These are phyloP conservation scores for Phragmatobia fuliginosa DNA, from an alignment of 2,888 invertebrate genomes.

Conservation along the genomic window DNA sequence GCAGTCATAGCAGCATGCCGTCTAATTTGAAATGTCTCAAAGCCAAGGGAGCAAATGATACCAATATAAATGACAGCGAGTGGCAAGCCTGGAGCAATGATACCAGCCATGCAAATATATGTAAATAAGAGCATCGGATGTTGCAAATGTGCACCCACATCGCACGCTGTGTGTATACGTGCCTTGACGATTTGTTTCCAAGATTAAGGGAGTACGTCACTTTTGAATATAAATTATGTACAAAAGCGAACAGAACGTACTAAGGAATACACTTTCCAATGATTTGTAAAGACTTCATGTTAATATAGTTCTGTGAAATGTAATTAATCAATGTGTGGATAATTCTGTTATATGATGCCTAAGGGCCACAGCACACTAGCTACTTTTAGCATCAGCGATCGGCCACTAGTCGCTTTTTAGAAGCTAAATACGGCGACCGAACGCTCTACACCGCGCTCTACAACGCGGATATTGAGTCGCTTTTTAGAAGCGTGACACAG, in stretches of 20 bases:
- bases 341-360: too few relatives aligned
- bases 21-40: constrained; percentile 11
- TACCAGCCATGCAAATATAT: constrained; percentile 55
- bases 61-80: constrained; percentile 11
- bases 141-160: constrained; percentile 22
- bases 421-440: too few relatives aligned
- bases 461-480: too few relatives aligned
- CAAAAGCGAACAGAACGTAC: not conserved
- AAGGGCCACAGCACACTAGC: too few relatives aligned
- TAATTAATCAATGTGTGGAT: too few relatives aligned
- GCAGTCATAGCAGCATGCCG: not conserved
- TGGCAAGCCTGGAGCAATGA: constrained; percentile 24
- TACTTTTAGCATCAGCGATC: too few relatives aligned
- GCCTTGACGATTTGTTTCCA: constrained; percentile 31
- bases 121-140: constrained; percentile 44
- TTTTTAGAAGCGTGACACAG: too few relatives aligned
- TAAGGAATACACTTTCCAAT: not conserved
- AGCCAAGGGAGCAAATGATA: constrained; percentile 13
- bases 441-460: too few relatives aligned
- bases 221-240: constrained; percentile 14
- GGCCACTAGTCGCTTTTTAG: too few relatives aligned
- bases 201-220: constrained; percentile 21
- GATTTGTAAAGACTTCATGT: too few relatives aligned
- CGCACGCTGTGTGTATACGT: constrained; percentile 26
- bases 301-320: too few relatives aligned